These are phyloP conservation scores for Ploceus nigricollis DNA, from an alignment of 2,113 vertebrate species.

Conservation along the genomic window DNA sequence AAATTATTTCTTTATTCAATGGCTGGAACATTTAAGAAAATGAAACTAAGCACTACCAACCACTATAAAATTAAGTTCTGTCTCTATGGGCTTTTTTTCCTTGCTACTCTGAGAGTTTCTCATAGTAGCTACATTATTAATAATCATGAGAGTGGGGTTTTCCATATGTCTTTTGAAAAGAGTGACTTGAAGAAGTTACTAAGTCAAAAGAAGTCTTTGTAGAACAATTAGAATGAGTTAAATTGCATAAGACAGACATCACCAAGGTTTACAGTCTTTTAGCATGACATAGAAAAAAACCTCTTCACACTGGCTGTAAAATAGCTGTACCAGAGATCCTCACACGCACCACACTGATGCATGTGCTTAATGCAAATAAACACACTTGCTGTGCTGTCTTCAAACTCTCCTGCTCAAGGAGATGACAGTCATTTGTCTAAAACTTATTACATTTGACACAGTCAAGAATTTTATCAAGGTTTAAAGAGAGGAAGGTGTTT, in stretches of 20 bases:
- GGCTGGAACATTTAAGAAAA: slow-evolving; percentile 51
- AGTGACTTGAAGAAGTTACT: slow-evolving; percentile 46
- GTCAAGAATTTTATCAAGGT: slow-evolving; percentile 31
- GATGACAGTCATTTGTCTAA: slow-evolving; percentile 46
- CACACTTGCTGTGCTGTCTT: slow-evolving; percentile 23
- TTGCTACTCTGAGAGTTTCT: slow-evolving; percentile 34
- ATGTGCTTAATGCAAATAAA: slow-evolving; percentile 41
- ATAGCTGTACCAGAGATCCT: not conserved
- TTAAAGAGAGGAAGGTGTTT: slow-evolving; percentile 39
- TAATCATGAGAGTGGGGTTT: slow-evolving; percentile 33
- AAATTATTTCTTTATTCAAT: slow-evolving; percentile 66
- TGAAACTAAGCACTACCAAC: slow-evolving; percentile 36
- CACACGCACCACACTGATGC: not conserved
- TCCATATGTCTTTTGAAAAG: slow-evolving; percentile 49
- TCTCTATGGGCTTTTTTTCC: slow-evolving; percentile 31
- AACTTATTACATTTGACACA: slow-evolving; percentile 43
- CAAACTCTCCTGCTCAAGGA: slow-evolving; percentile 20
- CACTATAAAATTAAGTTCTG: slow-evolving; percentile 37
- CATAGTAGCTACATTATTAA: slow-evolving; percentile 44
- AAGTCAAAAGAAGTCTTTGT: slow-evolving; percentile 61
- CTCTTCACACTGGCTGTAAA: not conserved
- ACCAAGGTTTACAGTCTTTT: slow-evolving; percentile 50
- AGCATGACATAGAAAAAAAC: slow-evolving; percentile 6
- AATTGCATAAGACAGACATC: slow-evolving; percentile 57
- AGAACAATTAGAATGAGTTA: slow-evolving; percentile 66